phyloP scores from a whole-genome alignment of 2,797 vertebrate species.

The Morelia viridis region DNA sequence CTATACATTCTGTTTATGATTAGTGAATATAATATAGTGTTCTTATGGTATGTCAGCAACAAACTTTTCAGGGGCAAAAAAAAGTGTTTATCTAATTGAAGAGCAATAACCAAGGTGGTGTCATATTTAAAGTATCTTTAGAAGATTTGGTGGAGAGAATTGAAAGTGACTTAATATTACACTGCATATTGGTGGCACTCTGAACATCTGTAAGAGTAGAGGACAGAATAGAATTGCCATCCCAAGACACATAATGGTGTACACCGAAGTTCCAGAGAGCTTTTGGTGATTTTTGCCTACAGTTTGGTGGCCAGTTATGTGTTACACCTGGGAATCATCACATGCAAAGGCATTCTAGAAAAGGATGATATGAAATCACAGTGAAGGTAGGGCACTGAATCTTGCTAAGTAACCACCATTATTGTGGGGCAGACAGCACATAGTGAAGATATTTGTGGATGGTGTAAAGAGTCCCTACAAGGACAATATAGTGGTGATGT shows the following conservation, averaged over 20 bases:
- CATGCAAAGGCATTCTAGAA: not conserved
- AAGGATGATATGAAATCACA: not conserved
- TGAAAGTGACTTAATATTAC: not conserved
- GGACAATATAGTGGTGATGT: not conserved
- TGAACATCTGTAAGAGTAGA: not conserved
- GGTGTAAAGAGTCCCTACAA: not conserved
- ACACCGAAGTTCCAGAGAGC: not conserved
- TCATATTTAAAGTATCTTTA: not conserved
- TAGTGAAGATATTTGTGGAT: not conserved
- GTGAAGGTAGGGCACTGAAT: not conserved
- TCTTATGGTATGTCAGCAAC: not conserved
- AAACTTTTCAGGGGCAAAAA: not conserved
- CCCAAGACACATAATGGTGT: not conserved
- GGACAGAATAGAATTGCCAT: not conserved
- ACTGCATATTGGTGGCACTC: not conserved
- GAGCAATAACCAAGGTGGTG: not conserved
- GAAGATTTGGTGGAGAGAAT: not conserved
- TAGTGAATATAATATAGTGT: not conserved
- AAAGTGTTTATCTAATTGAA: not conserved
- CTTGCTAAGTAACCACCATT: not conserved
- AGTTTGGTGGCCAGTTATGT: not conserved
- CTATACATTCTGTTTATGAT: not conserved
- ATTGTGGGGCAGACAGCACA: not conserved
- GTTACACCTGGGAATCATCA: not conserved
- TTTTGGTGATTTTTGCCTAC: not conserved